Percentiles rank a stretch among this genome's conserved stretches.
Evolutionary conservation across 2,888 invertebrate species (phyloP).

Genomic region (Ryuthela nishihirai): DNA sequence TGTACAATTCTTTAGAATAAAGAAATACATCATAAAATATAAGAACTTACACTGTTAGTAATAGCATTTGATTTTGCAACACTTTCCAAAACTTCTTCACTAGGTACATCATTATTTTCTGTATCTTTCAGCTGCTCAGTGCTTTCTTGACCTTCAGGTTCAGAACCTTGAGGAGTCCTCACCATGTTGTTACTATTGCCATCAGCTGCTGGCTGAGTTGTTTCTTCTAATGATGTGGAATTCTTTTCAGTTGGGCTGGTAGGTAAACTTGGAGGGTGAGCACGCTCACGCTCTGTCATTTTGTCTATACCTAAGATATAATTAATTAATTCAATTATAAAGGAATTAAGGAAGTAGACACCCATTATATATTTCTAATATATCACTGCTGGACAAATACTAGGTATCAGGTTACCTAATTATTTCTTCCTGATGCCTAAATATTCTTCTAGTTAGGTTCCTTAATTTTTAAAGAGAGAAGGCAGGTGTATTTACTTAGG

Average conservation of each 20-base stretch:
- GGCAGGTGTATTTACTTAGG: no score
- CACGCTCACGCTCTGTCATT: slow-evolving; percentile 93
- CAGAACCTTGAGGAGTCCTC: slow-evolving; percentile 8
- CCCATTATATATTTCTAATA: no score
- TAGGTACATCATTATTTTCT: not conserved
- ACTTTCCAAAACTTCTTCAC: not conserved
- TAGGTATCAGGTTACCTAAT: no score
- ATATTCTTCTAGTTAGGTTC: no score
- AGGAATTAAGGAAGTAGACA: no score
- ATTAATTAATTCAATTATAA: no score
- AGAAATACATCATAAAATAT: no score
- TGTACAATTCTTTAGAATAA: no score
- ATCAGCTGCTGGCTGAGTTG: not conserved
- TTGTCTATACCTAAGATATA: slow-evolving; percentile 76
- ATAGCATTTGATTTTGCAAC: not conserved
- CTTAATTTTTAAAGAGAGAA: no score
- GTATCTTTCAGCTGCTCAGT: not conserved
- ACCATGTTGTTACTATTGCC: not conserved
- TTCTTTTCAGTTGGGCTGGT: slow-evolving; percentile 32
- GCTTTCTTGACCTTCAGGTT: slow-evolving; percentile 36
- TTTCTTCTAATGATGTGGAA: not conserved
- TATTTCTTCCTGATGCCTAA: no score
- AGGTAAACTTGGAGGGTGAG: slow-evolving; percentile 58
- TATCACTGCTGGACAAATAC: no score
- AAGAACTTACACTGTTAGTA: not conserved